phyloP scores from a whole-genome alignment of 2,888 invertebrate genomes.

The Sisyra terminalis region DNA sequence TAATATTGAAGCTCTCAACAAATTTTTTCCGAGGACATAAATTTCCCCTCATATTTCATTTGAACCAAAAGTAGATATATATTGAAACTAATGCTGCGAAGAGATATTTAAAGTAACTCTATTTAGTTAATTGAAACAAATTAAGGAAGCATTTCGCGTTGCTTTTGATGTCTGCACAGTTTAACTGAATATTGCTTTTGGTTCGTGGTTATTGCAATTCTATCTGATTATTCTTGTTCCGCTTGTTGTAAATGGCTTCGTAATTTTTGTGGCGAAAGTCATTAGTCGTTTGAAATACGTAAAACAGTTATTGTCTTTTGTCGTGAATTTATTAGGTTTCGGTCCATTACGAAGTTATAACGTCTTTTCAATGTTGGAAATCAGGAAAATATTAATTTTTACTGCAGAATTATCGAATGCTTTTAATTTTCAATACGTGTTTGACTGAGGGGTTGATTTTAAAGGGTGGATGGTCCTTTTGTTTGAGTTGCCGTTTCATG shows the following conservation, averaged over 20 bases:
- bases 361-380: constrained; percentile 1
- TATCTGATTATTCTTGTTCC: constrained; percentile 24
- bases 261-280: constrained; percentile 24
- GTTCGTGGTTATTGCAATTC: constrained; percentile 15
- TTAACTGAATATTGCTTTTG: constrained; percentile 14
- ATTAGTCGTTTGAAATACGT: constrained; percentile 21
- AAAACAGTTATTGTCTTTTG: too few relatives aligned
- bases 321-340: neutral
- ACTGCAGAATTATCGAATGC: neutral
- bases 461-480: too few relatives aligned
- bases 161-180: constrained; percentile 17
- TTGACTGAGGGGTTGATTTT: too few relatives aligned
- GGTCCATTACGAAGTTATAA: constrained; percentile 7
- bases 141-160: constrained; percentile 18
- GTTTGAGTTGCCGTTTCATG: too few relatives aligned
- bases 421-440: too few relatives aligned
- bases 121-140: constrained; percentile 25
- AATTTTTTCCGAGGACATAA: constrained; percentile 1
- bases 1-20: too few relatives aligned
- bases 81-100: constrained; percentile 14
- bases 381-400: constrained; percentile 1
- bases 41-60: constrained; percentile 1
- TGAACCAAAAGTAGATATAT: too few relatives aligned
- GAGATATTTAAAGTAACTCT: constrained; percentile 22
- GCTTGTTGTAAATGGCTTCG: constrained; percentile 22